A percentile compares a stretch with the other conserved stretches of the same genome.
These are phyloP conservation scores for Helarctos malayanus DNA, from an alignment of 2,797 vertebrate species.

Conservation along the genomic window DNA sequence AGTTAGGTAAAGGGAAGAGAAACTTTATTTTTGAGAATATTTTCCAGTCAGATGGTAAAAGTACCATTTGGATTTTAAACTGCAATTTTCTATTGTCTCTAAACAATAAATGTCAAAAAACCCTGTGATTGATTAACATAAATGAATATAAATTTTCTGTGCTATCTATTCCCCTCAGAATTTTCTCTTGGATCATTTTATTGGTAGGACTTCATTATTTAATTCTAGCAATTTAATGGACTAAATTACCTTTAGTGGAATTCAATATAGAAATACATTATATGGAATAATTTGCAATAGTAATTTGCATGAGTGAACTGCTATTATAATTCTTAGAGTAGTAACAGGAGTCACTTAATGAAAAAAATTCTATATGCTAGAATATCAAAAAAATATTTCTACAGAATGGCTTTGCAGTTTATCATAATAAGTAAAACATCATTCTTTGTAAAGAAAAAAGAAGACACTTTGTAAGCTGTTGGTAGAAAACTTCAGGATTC, in stretches of 20 bases:
- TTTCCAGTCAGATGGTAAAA: not conserved
- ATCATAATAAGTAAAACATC: not conserved
- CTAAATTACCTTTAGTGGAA: slow-evolving; percentile 17
- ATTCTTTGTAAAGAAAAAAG: slow-evolving; percentile 20
- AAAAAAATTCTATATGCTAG: not conserved
- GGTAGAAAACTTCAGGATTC: not conserved
- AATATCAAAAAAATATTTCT: not conserved
- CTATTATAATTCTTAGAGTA: not conserved
- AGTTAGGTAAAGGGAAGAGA: not conserved
- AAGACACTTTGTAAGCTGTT: not conserved
- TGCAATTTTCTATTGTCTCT: not conserved
- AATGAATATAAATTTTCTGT: not conserved
- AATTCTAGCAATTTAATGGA: not conserved
- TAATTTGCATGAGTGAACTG: not conserved
- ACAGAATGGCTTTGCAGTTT: not conserved
- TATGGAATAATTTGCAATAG: not conserved
- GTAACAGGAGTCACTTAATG: not conserved
- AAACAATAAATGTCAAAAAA: not conserved
- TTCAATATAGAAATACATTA: not conserved
- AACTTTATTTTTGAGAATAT: slow-evolving; percentile 4
- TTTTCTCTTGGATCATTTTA: not conserved
- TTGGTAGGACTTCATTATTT: not conserved
- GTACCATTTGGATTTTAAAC: not conserved
- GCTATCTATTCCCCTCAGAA: not conserved
- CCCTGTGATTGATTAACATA: not conserved